Evolutionary conservation across 2,113 vertebrate species (phyloP).

Genomic region (Passer domesticus): DNA sequence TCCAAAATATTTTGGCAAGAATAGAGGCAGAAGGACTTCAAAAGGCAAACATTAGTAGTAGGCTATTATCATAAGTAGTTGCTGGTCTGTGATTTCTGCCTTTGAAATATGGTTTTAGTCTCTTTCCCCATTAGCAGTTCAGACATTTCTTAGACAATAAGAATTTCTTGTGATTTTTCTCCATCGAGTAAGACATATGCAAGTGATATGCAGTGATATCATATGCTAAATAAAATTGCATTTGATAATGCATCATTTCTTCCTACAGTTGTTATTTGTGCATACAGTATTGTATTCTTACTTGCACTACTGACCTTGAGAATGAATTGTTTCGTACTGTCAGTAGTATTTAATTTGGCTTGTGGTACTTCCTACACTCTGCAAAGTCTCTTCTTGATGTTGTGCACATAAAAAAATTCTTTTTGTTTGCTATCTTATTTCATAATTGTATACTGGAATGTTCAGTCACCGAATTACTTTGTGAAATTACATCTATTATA

Average conservation of each 20-base stretch:
- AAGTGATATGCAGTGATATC: not conserved
- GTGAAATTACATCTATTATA: conserved; percentile 6
- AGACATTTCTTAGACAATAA: not conserved
- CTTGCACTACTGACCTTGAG: not conserved
- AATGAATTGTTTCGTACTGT: not conserved
- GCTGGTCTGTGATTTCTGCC: not conserved
- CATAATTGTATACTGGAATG: not conserved
- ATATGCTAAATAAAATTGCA: not conserved
- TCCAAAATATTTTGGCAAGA: not conserved
- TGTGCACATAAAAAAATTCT: not conserved
- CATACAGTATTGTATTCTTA: not conserved
- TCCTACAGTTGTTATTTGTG: not conserved
- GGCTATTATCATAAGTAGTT: not conserved
- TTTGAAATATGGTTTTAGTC: not conserved
- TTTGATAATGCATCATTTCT: not conserved
- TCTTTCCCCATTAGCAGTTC: not conserved
- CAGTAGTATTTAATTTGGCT: not conserved
- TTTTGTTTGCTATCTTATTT: not conserved
- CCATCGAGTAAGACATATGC: not conserved
- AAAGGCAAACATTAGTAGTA: not conserved
- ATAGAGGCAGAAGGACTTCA: not conserved
- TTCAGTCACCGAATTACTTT: not conserved
- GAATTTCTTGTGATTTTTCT: not conserved
- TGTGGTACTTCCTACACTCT: not conserved
- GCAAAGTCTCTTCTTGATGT: not conserved